Percentiles rank a stretch among this genome's conserved stretches.
These are phyloP conservation scores for Pimpla rufipes DNA, from an alignment of 2,888 invertebrate genomes.

Conservation along the genomic window DNA sequence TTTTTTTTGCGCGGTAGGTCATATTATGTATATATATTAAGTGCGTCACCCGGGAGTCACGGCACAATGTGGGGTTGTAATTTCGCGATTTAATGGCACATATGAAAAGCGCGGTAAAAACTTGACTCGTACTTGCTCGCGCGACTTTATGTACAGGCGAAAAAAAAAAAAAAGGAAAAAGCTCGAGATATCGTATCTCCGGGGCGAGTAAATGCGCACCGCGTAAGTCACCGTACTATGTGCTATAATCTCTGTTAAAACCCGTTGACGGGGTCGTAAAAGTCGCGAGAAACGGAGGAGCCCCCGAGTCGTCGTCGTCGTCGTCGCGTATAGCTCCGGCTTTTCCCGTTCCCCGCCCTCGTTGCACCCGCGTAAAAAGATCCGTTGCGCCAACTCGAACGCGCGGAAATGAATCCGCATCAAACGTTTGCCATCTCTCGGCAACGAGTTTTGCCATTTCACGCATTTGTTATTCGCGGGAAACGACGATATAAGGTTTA, in stretches of 20 bases:
- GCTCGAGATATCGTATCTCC: slow-evolving; percentile 50
- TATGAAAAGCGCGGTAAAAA: slow-evolving; percentile 26
- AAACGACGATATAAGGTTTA: neutral
- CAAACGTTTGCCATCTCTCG: neutral
- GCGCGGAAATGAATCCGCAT: neutral
- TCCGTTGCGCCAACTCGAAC: slow-evolving; percentile 4
- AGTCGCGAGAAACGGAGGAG: slow-evolving; percentile 17
- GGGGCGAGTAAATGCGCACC: slow-evolving; percentile 14
- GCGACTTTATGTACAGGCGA: slow-evolving; percentile 41
- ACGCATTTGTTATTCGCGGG: neutral
- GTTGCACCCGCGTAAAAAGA: neutral
- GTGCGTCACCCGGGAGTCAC: neutral
- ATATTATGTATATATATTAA: neutral
- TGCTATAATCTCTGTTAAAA: slow-evolving; percentile 56
- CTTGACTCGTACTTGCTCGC: slow-evolving; percentile 17
- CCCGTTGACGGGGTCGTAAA: slow-evolving; percentile 51
- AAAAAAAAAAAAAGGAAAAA: slow-evolving; percentile 25
- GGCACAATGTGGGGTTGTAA: slow-evolving; percentile 18
- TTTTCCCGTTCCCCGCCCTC: neutral
- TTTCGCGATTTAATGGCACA: slow-evolving; percentile 26
- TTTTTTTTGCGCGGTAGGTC: neutral
- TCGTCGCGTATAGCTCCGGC: slow-evolving; percentile 13
- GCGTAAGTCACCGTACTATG: slow-evolving; percentile 35
- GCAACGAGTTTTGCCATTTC: slow-evolving; percentile 2
- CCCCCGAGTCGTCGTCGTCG: slow-evolving; percentile 49